Percentiles rank a stretch among this genome's conserved stretches.
These are phyloP conservation scores for Leptopilina syphax DNA, from an alignment of 2,888 invertebrate genomes.

Conservation along the genomic window DNA sequence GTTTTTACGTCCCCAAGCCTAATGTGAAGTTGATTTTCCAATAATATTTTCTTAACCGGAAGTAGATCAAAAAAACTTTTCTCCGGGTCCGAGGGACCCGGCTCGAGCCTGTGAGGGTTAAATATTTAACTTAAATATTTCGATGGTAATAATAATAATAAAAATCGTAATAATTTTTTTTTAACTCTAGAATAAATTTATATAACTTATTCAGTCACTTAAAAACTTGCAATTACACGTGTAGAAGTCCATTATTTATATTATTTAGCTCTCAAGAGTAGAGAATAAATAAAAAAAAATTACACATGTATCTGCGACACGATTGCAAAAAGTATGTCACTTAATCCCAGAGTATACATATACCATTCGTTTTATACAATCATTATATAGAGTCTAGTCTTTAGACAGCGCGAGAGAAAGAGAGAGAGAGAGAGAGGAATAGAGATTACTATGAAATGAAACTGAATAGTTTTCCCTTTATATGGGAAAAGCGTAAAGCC, in stretches of 20 bases:
- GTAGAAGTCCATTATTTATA: neutral
- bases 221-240: slow-evolving; percentile 21
- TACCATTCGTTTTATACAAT: slow-evolving; percentile 24
- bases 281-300: slow-evolving; percentile 16
- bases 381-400: slow-evolving; percentile 6
- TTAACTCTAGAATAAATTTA: slow-evolving; percentile 37
- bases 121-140: no score
- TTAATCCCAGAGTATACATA: slow-evolving; percentile 14
- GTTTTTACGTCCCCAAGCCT: no score
- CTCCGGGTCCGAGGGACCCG: no score
- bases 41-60: no score
- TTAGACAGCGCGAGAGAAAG: neutral
- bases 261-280: neutral
- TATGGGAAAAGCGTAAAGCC: slow-evolving; percentile 45
- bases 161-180: neutral
- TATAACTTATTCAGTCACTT: neutral
- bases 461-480: slow-evolving; percentile 30
- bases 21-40: no score
- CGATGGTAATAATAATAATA: no score
- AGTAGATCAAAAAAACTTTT: no score
- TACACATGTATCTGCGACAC: slow-evolving; percentile 30
- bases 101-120: no score
- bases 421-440: no score
- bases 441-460: slow-evolving; percentile 35
- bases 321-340: slow-evolving; percentile 29